Conservation (phyloP, 2,888 invertebrate species). For the Ormia ochracea region DNA sequence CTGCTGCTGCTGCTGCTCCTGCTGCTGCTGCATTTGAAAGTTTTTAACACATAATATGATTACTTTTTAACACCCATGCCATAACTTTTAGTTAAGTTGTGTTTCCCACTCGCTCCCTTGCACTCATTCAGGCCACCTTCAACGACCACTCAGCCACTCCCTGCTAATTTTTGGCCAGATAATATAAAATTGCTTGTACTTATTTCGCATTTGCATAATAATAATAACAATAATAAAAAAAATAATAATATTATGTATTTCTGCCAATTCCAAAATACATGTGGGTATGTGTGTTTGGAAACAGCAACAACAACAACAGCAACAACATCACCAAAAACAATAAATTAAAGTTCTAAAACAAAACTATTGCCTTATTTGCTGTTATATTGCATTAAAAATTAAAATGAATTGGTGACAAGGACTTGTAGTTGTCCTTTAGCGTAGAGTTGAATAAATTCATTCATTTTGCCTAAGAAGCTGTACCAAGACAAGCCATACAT, state of each 20-base stretch:
- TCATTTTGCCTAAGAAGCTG: constrained; percentile 26
- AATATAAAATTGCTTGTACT: constrained; percentile 54
- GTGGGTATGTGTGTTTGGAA: background rate
- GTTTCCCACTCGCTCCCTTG: background rate
- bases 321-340: constrained; percentile 7
- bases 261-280: background rate
- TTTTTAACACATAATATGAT: constrained; percentile 59
- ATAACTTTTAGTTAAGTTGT: background rate
- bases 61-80: constrained; percentile 29
- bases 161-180: constrained; percentile 37
- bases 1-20: constrained; percentile 9
- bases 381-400: constrained; percentile 2
- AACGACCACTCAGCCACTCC: too few species aligned
- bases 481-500: background rate
- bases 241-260: constrained; percentile 24
- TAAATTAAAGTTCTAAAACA: constrained; percentile 32
- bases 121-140: background rate
- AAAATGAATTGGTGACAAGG: background rate
- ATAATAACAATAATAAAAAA: too few species aligned
- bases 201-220: constrained; percentile 61
- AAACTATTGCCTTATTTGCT: constrained; percentile 28
- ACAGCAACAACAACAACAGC: background rate
- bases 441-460: constrained; percentile 12
- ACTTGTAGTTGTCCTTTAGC: background rate
- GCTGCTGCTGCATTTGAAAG: constrained; percentile 39